phyloP scores from a whole-genome alignment of 2,797 vertebrate species.

The Stomatorhinus walkeri region DNA sequence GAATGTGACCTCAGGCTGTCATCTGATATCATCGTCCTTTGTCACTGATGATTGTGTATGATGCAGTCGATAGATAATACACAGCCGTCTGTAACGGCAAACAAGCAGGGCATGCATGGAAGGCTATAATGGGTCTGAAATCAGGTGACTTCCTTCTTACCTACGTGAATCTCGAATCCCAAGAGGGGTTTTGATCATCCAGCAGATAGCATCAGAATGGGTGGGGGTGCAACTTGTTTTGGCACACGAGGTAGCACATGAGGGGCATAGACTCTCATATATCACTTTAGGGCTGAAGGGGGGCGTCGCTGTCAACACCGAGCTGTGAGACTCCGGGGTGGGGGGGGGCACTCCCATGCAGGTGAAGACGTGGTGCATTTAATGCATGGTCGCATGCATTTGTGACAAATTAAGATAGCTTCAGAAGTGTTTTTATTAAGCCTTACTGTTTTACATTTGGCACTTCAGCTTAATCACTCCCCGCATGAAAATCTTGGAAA shows the following conservation, averaged over 20 bases:
- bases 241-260: background rate
- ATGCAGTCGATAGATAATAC: background rate
- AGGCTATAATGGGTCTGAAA: background rate
- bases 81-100: background rate
- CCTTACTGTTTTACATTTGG: background rate
- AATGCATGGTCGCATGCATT: background rate
- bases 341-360: background rate
- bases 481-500: background rate
- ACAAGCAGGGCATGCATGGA: background rate
- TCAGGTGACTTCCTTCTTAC: background rate
- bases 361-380: background rate
- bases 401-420: background rate
- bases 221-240: background rate
- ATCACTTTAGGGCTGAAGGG: background rate
- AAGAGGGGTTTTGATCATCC: background rate
- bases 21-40: background rate
- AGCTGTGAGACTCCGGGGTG: background rate
- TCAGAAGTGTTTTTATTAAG: background rate
- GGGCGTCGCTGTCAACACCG: background rate
- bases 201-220: background rate
- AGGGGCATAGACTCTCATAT: background rate
- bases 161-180: background rate
- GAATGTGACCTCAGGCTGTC: slow-evolving; percentile 3
- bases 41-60: background rate
- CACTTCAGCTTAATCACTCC: background rate